phyloP scores from a whole-genome alignment of 1,140 invertebrate species.

The Eupristina koningsbergeri region DNA sequence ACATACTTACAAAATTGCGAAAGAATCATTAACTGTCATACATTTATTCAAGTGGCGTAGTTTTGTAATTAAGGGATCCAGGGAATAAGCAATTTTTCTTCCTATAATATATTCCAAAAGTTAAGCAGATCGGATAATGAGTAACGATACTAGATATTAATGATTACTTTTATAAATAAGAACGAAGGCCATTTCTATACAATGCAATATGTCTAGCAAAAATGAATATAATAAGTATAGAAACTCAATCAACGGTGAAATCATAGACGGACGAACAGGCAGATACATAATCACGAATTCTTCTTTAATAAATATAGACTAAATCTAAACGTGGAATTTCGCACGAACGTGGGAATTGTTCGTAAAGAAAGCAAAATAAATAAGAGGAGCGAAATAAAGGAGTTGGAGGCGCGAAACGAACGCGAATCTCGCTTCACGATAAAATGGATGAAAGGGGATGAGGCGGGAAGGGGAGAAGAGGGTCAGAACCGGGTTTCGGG shows the following conservation, averaged over 20 bases:
- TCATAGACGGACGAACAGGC: background rate
- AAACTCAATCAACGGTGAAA: background rate
- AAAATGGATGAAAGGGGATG: no score
- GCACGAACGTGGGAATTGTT: slow-evolving; percentile 9
- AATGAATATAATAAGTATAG: background rate
- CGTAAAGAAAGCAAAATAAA: background rate
- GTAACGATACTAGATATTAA: background rate
- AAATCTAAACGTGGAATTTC: background rate
- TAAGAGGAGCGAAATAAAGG: background rate
- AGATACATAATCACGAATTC: no score
- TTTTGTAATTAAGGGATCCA: background rate
- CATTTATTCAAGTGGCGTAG: background rate
- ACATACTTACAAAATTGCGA: no score
- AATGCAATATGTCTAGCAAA: background rate
- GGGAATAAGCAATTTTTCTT: background rate
- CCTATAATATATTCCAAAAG: background rate
- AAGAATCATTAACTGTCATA: background rate
- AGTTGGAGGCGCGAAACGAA: slow-evolving; percentile 20
- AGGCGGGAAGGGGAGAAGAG: background rate
- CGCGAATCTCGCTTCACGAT: background rate
- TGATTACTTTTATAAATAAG: background rate
- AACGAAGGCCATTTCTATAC: background rate
- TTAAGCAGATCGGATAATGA: background rate
- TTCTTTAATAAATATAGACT: background rate
- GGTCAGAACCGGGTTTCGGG: slow-evolving; percentile 17